These are phyloP conservation scores for Meriones unguiculatus DNA, from an alignment of 2,113 vertebrate species.

Conservation along the genomic window DNA sequence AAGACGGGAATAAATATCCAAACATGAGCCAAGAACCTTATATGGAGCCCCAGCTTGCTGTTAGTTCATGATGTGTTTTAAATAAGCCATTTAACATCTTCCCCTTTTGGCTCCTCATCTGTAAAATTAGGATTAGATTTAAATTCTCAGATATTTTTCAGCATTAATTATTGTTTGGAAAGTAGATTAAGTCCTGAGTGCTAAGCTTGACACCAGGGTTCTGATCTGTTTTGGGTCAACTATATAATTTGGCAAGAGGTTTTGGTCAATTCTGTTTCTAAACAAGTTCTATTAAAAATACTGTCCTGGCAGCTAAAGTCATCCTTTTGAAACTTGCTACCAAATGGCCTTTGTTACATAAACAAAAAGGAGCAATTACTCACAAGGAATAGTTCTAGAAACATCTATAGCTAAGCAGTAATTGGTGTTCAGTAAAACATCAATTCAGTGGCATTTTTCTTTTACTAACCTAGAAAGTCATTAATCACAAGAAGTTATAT, in stretches of 20 bases:
- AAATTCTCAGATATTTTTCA: constrained; percentile 63
- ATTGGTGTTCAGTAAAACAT: constrained; percentile 42
- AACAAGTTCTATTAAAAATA: constrained; percentile 25
- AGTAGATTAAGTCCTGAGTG: constrained; percentile 10
- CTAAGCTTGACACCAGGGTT: constrained; percentile 1
- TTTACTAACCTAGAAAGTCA: constrained; percentile 10
- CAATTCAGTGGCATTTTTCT: constrained; percentile 45
- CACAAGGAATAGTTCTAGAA: background rate
- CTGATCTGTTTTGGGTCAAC: constrained; percentile 50
- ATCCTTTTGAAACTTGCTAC: constrained; percentile 33
- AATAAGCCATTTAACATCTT: constrained; percentile 69
- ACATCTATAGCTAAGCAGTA: background rate
- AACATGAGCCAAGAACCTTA: background rate
- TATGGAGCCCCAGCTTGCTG: background rate
- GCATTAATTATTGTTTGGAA: constrained; percentile 69
- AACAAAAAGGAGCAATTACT: constrained; percentile 41
- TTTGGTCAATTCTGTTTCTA: constrained; percentile 57
- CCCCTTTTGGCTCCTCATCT: constrained; percentile 63
- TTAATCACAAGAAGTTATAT: constrained; percentile 49
- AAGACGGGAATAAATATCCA: constrained; percentile 47
- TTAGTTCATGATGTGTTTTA: constrained; percentile 58
- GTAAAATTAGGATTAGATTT: constrained; percentile 74
- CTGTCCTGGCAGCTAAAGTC: constrained; percentile 27
- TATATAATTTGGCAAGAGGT: constrained; percentile 57
- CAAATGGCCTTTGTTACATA: background rate